Conservation (phyloP, 2,797 vertebrate species). For the Danionella dracula region DNA sequence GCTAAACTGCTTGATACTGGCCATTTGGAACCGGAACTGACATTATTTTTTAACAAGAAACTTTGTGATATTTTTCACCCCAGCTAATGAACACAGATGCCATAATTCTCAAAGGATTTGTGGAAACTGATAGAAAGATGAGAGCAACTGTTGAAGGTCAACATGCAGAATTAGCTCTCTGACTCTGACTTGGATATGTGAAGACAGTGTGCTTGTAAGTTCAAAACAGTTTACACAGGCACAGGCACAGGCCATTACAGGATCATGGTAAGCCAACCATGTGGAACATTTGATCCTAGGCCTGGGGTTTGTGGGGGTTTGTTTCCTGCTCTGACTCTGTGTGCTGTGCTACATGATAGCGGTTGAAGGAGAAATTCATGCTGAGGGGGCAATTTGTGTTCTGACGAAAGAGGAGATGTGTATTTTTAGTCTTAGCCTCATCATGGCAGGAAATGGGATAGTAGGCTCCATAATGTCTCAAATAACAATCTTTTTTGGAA, state of each 20-base stretch:
- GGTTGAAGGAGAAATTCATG: conserved; percentile 56
- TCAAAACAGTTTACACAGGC: conserved; percentile 11
- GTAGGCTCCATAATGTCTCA: conserved; percentile 37
- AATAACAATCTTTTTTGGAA: conserved; percentile 36
- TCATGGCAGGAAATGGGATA: conserved; percentile 50
- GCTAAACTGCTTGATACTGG: background rate
- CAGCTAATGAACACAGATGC: too few relatives aligned
- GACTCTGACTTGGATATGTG: background rate
- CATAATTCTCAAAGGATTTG: background rate
- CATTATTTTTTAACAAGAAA: too few relatives aligned
- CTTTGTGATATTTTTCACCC: too few relatives aligned
- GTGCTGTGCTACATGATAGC: conserved; percentile 37
- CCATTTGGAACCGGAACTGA: too few relatives aligned
- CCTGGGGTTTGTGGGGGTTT: conserved; percentile 51
- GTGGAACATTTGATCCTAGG: conserved; percentile 21
- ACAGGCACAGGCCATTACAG: background rate
- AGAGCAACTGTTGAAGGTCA: conserved; percentile 1
- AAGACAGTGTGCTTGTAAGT: conserved; percentile 8
- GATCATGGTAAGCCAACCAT: conserved; percentile 27
- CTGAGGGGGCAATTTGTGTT: conserved; percentile 50
- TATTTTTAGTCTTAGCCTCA: conserved; percentile 50
- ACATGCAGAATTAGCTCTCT: background rate
- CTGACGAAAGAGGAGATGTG: conserved; percentile 42
- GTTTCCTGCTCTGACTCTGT: conserved; percentile 36
- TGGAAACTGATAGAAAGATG: background rate